Evolutionary conservation across 2,888 invertebrate species (phyloP).

Genomic region (Drosophila cyrtoloma): DNA sequence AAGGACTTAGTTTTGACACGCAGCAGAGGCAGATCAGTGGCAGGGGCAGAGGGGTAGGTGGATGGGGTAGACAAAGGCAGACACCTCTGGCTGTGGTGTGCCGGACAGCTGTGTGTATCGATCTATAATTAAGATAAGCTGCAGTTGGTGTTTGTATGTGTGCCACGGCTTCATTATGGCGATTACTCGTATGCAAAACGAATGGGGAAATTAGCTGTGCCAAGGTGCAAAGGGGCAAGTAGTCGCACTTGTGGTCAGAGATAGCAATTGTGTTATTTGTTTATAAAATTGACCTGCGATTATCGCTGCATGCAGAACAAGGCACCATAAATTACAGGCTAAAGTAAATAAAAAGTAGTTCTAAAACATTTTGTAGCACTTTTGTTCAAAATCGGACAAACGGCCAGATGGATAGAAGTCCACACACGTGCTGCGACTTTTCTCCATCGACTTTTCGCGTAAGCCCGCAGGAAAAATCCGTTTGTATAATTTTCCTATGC

Average conservation of each 20-base stretch:
- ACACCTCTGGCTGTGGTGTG: conserved; percentile 21
- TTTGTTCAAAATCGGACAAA: conserved; percentile 28
- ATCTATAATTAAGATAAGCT: conserved; percentile 82
- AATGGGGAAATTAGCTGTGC: not conserved
- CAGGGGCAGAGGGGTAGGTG: not conserved
- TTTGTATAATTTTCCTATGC: conserved; percentile 71
- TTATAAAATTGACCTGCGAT: conserved; percentile 80
- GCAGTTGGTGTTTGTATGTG: conserved; percentile 32
- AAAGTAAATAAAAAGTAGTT: conserved; percentile 1
- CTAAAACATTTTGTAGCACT: conserved; percentile 44
- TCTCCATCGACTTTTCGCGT: conserved; percentile 28
- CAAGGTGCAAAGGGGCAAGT: not conserved
- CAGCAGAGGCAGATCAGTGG: conserved; percentile 20
- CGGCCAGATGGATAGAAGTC: conserved; percentile 3
- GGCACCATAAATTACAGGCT: conserved; percentile 66
- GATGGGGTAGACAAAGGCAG: conserved; percentile 17
- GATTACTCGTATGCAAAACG: conserved; percentile 23
- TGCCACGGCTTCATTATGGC: conserved; percentile 61
- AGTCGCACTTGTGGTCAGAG: conserved; percentile 56
- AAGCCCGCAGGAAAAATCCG: conserved; percentile 52
- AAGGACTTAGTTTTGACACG: conserved; percentile 76
- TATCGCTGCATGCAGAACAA: conserved; percentile 68
- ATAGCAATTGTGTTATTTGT: conserved; percentile 72
- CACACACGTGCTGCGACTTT: conserved; percentile 9
- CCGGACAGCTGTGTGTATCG: conserved; percentile 58